Evolutionary conservation across 2,113 vertebrate species (phyloP).

Genomic region (Antechinus flavipes): DNA sequence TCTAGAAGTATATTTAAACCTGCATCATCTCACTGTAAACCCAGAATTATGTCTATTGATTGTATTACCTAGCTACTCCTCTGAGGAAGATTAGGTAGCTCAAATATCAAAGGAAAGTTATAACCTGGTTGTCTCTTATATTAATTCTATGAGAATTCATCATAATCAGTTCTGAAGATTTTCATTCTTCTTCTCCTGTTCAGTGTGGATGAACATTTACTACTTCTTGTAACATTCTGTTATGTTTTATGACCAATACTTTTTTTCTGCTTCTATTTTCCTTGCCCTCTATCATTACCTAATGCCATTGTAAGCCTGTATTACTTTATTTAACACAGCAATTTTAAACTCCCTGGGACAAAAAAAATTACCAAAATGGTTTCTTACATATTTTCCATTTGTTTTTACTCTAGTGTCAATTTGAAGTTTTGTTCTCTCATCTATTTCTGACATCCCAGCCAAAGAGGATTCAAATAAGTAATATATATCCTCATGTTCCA

Average conservation of each 20-base stretch:
- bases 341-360: neutral
- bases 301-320: neutral
- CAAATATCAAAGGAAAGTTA: neutral
- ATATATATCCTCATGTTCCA: neutral
- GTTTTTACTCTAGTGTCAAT: neutral
- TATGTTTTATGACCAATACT: neutral
- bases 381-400: neutral
- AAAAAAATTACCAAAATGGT: neutral
- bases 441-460: neutral
- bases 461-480: neutral
- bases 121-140: neutral
- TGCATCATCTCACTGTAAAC: too few species aligned
- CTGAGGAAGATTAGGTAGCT: neutral
- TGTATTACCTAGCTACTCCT: neutral
- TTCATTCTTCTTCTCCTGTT: neutral
- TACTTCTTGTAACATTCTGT: neutral
- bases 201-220: neutral
- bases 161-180: neutral
- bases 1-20: neutral
- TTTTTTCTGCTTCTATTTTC: neutral
- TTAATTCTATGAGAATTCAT: neutral
- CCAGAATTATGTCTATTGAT: neutral
- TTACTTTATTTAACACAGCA: neutral
- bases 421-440: neutral
- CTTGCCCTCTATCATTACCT: neutral